Evolutionary conservation across 2,113 vertebrate genomes (phyloP).

Genomic region (Rhabdomys dilectus): DNA sequence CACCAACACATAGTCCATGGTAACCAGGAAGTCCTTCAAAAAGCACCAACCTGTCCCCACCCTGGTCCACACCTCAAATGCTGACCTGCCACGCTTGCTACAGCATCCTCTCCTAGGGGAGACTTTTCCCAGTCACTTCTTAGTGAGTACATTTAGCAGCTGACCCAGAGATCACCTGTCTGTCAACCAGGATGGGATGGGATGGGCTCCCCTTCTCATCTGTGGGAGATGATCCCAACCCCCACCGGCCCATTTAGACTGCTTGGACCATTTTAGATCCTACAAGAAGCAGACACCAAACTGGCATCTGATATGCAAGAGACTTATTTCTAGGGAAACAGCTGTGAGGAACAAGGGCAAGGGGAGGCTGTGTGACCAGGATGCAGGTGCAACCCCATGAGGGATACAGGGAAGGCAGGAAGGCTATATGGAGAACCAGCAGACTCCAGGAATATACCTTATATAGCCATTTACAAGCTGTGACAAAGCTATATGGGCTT

Average conservation of each 20-base stretch:
- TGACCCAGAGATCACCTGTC: background rate
- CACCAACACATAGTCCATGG: background rate
- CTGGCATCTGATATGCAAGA: background rate
- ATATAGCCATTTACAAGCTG: background rate
- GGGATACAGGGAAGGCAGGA: background rate
- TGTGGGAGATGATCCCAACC: background rate
- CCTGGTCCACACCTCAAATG: background rate
- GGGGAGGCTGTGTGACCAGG: background rate
- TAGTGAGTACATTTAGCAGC: background rate
- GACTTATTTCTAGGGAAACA: background rate
- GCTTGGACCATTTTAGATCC: background rate
- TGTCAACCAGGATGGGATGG: background rate
- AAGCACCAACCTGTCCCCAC: background rate
- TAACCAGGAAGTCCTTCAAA: background rate
- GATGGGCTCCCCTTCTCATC: background rate
- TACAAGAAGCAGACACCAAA: background rate
- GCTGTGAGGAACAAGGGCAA: background rate
- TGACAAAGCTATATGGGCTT: background rate
- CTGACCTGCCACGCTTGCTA: background rate
- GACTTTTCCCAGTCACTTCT: background rate
- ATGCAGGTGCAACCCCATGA: background rate
- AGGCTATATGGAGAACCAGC: background rate
- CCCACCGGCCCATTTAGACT: background rate
- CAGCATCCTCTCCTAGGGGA: background rate
- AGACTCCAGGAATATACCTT: background rate